A percentile compares a stretch with the other conserved stretches of the same genome.
phyloP scores from a whole-genome alignment of 1,140 invertebrate genomes.

The Archivesica marissinica region DNA sequence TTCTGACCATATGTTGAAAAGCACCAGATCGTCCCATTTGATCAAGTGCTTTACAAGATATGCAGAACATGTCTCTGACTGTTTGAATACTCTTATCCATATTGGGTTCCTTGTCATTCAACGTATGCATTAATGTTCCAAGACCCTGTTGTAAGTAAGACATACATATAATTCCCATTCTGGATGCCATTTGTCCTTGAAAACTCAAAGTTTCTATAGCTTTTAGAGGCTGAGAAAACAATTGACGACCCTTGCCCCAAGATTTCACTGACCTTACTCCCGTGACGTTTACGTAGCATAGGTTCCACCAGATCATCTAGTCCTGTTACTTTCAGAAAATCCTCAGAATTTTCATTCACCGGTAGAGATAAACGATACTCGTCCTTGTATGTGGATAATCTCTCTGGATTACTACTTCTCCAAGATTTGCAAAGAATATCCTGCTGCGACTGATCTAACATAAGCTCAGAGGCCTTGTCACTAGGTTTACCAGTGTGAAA shows the following conservation, averaged over 20 bases:
- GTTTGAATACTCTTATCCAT: slow-evolving; percentile 9
- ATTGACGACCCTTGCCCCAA: background rate
- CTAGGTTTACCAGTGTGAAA: no score
- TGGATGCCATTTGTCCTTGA: slow-evolving; percentile 44
- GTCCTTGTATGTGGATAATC: slow-evolving; percentile 27
- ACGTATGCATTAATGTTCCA: slow-evolving; percentile 1
- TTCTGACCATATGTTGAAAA: slow-evolving; percentile 27
- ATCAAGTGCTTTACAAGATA: slow-evolving; percentile 43
- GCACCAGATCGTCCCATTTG: slow-evolving; percentile 17
- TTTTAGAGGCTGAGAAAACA: slow-evolving; percentile 12
- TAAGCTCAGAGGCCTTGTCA: no score
- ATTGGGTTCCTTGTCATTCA: background rate
- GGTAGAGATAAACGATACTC: background rate
- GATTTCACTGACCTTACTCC: background rate
- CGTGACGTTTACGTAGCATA: slow-evolving; percentile 4
- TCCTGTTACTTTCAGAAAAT: slow-evolving; percentile 63
- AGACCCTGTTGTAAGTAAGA: slow-evolving; percentile 45
- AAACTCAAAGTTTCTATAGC: background rate
- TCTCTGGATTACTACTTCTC: background rate
- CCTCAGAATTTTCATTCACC: slow-evolving; percentile 71
- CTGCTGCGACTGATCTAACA: background rate
- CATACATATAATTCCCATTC: slow-evolving; percentile 18
- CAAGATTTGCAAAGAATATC: background rate
- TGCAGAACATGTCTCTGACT: slow-evolving; percentile 40
- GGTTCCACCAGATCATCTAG: slow-evolving; percentile 15